Base-by-base conservation (phyloP, 2,888 invertebrate species). In the Platycnemis pennipes region DNA sequence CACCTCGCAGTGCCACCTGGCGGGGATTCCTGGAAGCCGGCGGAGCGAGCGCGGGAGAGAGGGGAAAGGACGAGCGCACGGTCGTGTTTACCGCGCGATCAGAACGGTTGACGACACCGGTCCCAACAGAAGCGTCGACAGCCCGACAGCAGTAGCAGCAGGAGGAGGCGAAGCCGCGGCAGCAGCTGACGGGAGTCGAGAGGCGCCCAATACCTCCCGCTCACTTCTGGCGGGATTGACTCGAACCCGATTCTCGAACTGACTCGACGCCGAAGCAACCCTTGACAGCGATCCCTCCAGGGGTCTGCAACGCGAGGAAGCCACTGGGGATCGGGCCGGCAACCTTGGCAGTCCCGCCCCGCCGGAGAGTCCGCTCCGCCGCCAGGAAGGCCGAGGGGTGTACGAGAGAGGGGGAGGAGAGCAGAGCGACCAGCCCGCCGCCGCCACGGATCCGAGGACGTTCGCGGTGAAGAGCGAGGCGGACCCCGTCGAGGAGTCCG, bases 401-500 rank as follows among this genome's bases (percentile, higher is more conserved):
- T 5, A 63, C 63, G 26, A 8, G 19, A 63, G 19, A 63, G 63
- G 63, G 26, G 31, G 77, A 37, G 37, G 11, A 37, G 16, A 13
- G 63, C 22, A 16, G 63, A 26, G 63, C 26, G 26, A 26, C 86
- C 19, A 37, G 45, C 45, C 87, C 87, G 26, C 45, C 45, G 91
- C 91, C 56, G 91, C 63, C 91, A 91, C 91, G 91, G 91, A 91
- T 91, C 91, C 91, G 44, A 63, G 91, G 91, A 22, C 91, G 91
- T 91, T 91, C 69, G 56, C 91, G 56, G 63, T 91, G 56, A 91
- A 91, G 44, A 91, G 91, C 91, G 91, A 91, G 91, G 91, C 63
- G 91, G 91, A 91, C 91, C 91, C 91, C 91, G 91, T 63, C 44
- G 91, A 63, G 91, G 91, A 91, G 91, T 91, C 91, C 69, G 91